Base-by-base conservation (phyloP, 2,113 vertebrate genomes). In the Engraulis encrasicolus region DNA sequence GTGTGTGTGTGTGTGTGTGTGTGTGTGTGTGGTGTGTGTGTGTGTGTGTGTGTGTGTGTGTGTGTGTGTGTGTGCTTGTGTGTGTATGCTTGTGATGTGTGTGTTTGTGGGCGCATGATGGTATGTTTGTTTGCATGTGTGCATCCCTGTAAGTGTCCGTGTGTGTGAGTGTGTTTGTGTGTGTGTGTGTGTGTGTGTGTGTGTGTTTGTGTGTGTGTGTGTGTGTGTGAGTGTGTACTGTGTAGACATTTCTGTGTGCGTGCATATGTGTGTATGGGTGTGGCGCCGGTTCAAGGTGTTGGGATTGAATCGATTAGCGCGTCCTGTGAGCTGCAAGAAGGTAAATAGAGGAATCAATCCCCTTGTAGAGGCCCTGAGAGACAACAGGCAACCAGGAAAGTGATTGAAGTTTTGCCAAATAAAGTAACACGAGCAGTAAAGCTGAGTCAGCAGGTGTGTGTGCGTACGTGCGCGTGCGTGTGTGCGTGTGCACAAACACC, bases 341-440 rank as follows among this genome's bases (percentile, higher is more conserved):
- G 85, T 81, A 86, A 86, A 85, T 87, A 50, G 74, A 85, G 80
- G 80, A 83, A 88, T 88, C 86, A 20, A 89, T 86, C 77, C 80
- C 37, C 85, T 83, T 80, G 85, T 84, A 88, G 85, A 84, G 66
- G 58, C 84, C 84, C 71, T n/a, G 80, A 89, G n/a, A 48, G 78
- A 77, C 50, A 61, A 79, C 79, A 27, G 81, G 36, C 38, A 78
- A n/a, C n/a, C n/a, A 48, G 78, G 78, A 40, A 61, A 54, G 19
- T 19, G 40, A 27, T 50, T 34, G 27, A 31, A 36, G 19, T 50
- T 23, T 19, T 52, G 19, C 45, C 45, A 11, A 34, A 45, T 45
- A 45, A 79, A 48, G 78, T 17, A 48, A 45, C 31, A 45, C 36
- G 27, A 12, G 37, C 34, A 1, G 23, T 2, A 23, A 31, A 23